A percentile compares a stretch with the other conserved stretches of the same genome.
Evolutionary conservation across 2,888 invertebrate genomes (phyloP).

Genomic region (Branchipolynoe longqiensis): DNA sequence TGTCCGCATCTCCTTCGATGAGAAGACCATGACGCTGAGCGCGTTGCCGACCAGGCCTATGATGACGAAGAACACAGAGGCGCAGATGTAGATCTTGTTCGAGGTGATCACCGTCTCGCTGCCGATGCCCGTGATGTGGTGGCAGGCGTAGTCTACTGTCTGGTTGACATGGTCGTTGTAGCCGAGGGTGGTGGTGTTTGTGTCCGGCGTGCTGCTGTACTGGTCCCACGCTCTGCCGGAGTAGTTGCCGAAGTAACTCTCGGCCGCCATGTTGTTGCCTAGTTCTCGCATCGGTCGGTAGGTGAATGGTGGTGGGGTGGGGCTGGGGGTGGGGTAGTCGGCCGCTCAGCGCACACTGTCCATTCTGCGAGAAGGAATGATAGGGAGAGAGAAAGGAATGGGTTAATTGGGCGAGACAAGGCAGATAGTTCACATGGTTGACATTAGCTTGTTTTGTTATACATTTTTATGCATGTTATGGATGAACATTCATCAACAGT

Average conservation of each 20-base stretch:
- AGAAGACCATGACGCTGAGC: conserved; percentile 67
- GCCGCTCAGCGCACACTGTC: background rate
- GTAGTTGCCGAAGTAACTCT: background rate
- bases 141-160: conserved; percentile 19
- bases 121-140: conserved; percentile 11
- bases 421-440: no score
- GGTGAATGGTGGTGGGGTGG: no score
- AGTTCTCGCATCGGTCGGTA: no score
- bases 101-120: conserved; percentile 42
- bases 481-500: no score
- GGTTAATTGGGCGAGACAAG: no score
- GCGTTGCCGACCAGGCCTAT: conserved; percentile 67
- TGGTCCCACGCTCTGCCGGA: background rate
- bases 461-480: no score
- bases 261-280: conserved; percentile 24
- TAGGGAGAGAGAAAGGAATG: no score
- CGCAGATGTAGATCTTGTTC: conserved; percentile 50
- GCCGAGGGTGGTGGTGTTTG: background rate
- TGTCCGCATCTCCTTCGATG: conserved; percentile 66
- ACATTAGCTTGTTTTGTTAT: no score
- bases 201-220: background rate
- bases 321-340: no score
- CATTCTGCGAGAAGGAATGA: background rate
- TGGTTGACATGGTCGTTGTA: background rate
- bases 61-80: conserved; percentile 62